Conservation (phyloP, 2,797 vertebrate genomes). For the Pogonophryne albipinna region DNA sequence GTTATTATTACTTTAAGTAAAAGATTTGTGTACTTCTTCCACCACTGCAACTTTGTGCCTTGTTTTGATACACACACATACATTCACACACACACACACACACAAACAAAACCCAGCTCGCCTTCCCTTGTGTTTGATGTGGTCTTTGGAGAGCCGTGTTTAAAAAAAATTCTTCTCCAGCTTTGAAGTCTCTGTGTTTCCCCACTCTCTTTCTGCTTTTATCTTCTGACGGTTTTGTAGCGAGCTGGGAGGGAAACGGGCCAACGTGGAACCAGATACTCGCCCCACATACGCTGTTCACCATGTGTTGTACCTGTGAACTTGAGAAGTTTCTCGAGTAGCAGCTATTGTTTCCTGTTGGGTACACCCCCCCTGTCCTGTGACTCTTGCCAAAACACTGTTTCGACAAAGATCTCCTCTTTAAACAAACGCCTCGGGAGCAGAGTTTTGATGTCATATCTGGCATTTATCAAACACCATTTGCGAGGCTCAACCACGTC, state of each 20-base stretch:
- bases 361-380: constrained; percentile 7
- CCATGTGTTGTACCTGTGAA: constrained; percentile 74
- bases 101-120: constrained; percentile 46
- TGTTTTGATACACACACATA: too few species aligned
- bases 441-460: constrained; percentile 65
- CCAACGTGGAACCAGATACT: constrained; percentile 72
- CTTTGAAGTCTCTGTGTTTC: constrained; percentile 83
- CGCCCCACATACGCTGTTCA: constrained; percentile 64
- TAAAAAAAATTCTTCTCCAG: constrained; percentile 81
- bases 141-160: constrained; percentile 82
- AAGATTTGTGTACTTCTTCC: too few species aligned
- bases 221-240: constrained; percentile 71
- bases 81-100: neutral
- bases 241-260: constrained; percentile 58
- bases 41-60: too few species aligned
- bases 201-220: constrained; percentile 77
- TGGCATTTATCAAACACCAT: constrained; percentile 55
- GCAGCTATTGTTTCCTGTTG: constrained; percentile 69
- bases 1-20: too few species aligned
- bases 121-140: constrained; percentile 82
- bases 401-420: constrained; percentile 49
- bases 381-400: constrained; percentile 50
- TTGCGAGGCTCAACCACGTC: constrained; percentile 51
- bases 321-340: constrained; percentile 62
- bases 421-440: constrained; percentile 59